phyloP scores from a whole-genome alignment of 2,888 invertebrate species.

The Endomychus coccineus region DNA sequence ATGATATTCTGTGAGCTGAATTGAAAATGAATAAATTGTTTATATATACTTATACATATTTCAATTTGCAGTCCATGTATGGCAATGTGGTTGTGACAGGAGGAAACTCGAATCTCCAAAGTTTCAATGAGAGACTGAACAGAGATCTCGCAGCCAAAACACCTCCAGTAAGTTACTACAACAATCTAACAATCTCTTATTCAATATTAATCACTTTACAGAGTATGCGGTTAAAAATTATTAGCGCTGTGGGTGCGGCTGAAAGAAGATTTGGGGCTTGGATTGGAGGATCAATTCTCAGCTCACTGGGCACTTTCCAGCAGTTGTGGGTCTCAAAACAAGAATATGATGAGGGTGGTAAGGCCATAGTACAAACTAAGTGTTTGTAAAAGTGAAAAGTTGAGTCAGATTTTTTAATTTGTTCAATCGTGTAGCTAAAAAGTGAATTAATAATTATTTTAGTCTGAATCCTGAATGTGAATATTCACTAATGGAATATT shows the following conservation, averaged over 20 bases:
- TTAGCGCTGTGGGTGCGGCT: slow-evolving; percentile 55
- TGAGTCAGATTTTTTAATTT: too few species aligned
- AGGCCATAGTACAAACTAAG: slow-evolving; percentile 44
- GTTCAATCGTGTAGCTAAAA: too few species aligned
- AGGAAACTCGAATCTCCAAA: slow-evolving; percentile 63
- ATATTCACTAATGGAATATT: too few species aligned
- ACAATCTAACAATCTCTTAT: background rate
- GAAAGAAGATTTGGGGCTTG: slow-evolving; percentile 66
- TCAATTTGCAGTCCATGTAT: too few species aligned
- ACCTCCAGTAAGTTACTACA: slow-evolving; percentile 47
- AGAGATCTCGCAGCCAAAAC: slow-evolving; percentile 62
- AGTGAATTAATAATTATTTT: too few species aligned
- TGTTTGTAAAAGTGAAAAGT: too few species aligned
- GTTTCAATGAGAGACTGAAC: slow-evolving; percentile 64
- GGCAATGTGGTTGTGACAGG: slow-evolving; percentile 65
- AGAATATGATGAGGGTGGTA: slow-evolving; percentile 68
- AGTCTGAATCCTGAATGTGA: too few species aligned
- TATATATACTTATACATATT: too few species aligned
- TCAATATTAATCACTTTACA: slow-evolving; percentile 32
- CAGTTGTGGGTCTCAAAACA: slow-evolving; percentile 72
- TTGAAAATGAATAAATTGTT: too few species aligned
- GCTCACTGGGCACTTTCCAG: slow-evolving; percentile 67
- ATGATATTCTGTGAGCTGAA: too few species aligned
- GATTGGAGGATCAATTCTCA: slow-evolving; percentile 70
- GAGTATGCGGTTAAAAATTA: slow-evolving; percentile 64